Evolutionary conservation across 2,888 invertebrate species (phyloP).

Genomic region (Tanytarsus gracilentus): DNA sequence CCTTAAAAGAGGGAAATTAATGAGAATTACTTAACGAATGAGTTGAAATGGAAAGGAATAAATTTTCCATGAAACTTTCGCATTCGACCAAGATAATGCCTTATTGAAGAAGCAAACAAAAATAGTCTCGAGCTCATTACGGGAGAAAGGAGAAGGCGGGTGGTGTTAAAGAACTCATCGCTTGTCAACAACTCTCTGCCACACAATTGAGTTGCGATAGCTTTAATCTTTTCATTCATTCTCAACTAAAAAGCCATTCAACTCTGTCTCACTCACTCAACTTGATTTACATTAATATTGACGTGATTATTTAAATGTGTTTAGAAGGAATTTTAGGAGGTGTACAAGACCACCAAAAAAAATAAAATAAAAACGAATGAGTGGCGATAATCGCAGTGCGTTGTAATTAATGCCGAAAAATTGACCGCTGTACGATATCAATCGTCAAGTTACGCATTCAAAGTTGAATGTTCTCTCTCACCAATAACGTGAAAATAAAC

Average conservation of each 20-base stretch:
- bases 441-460: neutral
- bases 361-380: neutral
- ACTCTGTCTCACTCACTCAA: neutral
- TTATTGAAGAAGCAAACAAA: no score
- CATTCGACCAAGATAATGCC: no score
- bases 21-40: no score
- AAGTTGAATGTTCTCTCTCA: conserved; percentile 4
- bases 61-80: no score
- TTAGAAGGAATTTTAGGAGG: no score
- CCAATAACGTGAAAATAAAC: neutral
- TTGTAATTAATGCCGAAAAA: neutral
- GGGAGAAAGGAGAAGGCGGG: neutral
- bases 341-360: neutral
- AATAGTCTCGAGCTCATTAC: neutral
- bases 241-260: conserved; percentile 4
- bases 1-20: no score
- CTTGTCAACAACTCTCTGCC: conserved; percentile 16
- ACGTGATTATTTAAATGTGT: no score
- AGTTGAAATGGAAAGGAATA: no score
- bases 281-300: no score
- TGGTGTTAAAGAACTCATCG: conserved; percentile 23
- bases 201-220: neutral
- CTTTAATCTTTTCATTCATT: neutral
- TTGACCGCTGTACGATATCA: neutral
- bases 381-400: neutral